Conservation (phyloP, 2,113 vertebrate genomes). For the Protobothrops flavoviridis region DNA sequence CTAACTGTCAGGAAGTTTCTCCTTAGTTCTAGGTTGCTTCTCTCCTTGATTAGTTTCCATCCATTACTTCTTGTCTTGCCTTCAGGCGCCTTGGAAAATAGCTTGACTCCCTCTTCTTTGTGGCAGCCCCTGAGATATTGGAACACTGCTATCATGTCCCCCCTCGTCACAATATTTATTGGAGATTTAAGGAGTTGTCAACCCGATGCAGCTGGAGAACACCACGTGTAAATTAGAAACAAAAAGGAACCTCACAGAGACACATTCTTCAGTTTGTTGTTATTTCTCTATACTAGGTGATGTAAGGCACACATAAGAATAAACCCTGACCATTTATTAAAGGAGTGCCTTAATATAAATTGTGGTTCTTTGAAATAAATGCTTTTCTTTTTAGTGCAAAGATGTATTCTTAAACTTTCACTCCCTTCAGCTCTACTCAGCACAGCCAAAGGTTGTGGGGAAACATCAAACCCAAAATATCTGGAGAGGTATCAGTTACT, state of each 20-base stretch:
- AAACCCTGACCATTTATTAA: slow-evolving; percentile 10
- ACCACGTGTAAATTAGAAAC: not conserved
- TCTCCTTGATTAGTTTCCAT: too few relatives aligned
- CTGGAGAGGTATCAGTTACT: not conserved
- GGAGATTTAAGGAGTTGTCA: not conserved
- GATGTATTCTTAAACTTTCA: not conserved
- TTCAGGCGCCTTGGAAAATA: too few relatives aligned
- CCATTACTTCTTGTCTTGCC: too few relatives aligned
- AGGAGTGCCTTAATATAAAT: not conserved
- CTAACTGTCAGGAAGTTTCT: too few relatives aligned
- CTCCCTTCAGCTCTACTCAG: not conserved
- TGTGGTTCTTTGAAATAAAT: not conserved
- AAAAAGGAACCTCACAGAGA: not conserved
- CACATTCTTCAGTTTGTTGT: not conserved
- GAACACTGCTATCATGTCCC: too few relatives aligned
- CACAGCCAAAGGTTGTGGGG: not conserved
- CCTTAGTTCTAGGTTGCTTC: too few relatives aligned
- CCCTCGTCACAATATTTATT: not conserved
- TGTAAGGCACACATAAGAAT: not conserved
- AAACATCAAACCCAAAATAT: not conserved
- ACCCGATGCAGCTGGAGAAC: not conserved
- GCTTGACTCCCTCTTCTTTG: too few relatives aligned
- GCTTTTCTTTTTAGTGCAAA: slow-evolving; percentile 1
- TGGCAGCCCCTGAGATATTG: too few relatives aligned
- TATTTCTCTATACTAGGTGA: not conserved